Evolutionary conservation across 1,140 invertebrate genomes (phyloP).

Genomic region (Rhynchophorus ferrugineus): DNA sequence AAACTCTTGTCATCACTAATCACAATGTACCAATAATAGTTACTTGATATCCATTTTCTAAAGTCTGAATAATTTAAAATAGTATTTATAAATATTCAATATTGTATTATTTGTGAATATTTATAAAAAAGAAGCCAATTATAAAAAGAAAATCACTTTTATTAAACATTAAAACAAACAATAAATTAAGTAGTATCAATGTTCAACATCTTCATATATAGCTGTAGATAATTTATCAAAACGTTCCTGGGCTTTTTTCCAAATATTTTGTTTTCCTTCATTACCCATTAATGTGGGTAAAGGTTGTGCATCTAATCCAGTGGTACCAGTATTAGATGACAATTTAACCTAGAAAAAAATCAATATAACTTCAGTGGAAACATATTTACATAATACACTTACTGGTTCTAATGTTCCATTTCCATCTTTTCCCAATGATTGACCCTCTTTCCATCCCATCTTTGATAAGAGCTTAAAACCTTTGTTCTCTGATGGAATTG

Average conservation of each 20-base stretch:
- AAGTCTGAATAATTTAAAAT: no score
- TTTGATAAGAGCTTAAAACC: slow-evolving; percentile 83
- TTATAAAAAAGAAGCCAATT: no score
- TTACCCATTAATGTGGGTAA: not conserved
- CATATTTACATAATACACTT: slow-evolving; percentile 42
- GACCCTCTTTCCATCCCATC: slow-evolving; percentile 89
- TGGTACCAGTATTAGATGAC: slow-evolving; percentile 29
- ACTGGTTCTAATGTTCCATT: slow-evolving; percentile 71
- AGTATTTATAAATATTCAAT: no score
- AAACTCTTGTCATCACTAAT: no score
- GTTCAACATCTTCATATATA: slow-evolving; percentile 10
- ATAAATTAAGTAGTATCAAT: slow-evolving; percentile 7
- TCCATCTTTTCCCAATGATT: slow-evolving; percentile 69
- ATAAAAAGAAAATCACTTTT: no score
- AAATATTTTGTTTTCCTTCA: slow-evolving; percentile 38
- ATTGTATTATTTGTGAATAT: no score
- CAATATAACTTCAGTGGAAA: slow-evolving; percentile 11
- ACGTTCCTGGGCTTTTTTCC: slow-evolving; percentile 42
- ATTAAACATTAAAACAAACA: no score
- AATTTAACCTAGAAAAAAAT: slow-evolving; percentile 26
- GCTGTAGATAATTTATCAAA: slow-evolving; percentile 38
- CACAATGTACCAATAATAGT: no score
- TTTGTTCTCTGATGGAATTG: slow-evolving; percentile 70
- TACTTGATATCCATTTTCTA: no score
- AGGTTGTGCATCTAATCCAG: slow-evolving; percentile 26